A percentile compares a stretch with the other conserved stretches of the same genome.
Conservation (phyloP, 1,140 invertebrate species). For the Panagrolaimus sp. region DNA sequence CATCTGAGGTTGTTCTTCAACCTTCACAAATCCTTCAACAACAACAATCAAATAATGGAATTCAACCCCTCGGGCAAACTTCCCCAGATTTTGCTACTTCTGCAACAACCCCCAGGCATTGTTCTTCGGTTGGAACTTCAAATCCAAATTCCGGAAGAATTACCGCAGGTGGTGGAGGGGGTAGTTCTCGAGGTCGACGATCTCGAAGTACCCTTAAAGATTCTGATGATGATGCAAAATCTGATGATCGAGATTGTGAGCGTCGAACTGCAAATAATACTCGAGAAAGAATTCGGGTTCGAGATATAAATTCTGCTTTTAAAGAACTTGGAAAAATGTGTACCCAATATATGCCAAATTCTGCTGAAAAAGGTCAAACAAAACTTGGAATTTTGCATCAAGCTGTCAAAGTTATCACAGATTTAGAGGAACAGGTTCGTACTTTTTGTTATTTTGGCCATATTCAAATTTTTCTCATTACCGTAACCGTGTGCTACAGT, state of each 20-base stretch:
- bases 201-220: conserved; percentile 31
- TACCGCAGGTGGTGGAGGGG: background rate
- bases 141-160: background rate
- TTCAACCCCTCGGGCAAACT: background rate
- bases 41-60: background rate
- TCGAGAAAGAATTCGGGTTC: conserved; percentile 74
- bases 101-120: background rate
- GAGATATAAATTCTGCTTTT: conserved; percentile 69
- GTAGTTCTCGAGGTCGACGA: conserved; percentile 14
- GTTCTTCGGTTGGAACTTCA: background rate
- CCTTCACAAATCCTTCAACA: background rate
- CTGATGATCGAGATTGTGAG: conserved; percentile 79
- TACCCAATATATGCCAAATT: conserved; percentile 61
- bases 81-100: background rate
- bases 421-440: conserved; percentile 32
- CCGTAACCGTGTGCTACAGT: too few species aligned
- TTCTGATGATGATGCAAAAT: conserved; percentile 35
- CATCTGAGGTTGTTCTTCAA: background rate
- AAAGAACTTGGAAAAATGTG: conserved; percentile 68
- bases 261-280: conserved; percentile 95
- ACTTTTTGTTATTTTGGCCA: background rate
- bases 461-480: too few species aligned
- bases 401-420: conserved; percentile 27
- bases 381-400: conserved; percentile 30
- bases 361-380: conserved; percentile 27